These are phyloP conservation scores for Bombus huntii DNA, from an alignment of 1,140 invertebrate species.

Conservation along the genomic window DNA sequence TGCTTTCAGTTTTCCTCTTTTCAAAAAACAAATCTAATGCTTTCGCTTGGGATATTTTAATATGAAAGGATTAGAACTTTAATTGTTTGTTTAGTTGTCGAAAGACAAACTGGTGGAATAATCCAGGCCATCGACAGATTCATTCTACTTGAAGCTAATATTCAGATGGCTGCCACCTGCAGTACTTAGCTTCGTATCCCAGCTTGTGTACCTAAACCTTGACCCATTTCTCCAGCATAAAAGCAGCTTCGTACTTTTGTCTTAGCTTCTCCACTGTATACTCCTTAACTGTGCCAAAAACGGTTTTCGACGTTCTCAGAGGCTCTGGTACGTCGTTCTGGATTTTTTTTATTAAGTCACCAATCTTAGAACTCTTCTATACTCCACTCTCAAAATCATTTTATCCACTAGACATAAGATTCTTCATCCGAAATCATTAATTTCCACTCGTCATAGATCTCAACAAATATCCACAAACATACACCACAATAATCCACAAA, in stretches of 20 bases:
- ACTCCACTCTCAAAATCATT: no score
- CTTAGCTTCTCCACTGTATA: background rate
- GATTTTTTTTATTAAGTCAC: no score
- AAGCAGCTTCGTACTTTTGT: background rate
- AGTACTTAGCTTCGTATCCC: slow-evolving; percentile 20
- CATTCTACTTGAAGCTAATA: slow-evolving; percentile 9
- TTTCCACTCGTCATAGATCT: no score
- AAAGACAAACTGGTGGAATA: background rate
- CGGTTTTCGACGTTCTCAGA: background rate
- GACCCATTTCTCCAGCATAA: background rate
- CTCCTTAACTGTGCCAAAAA: slow-evolving; percentile 11
- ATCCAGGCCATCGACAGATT: slow-evolving; percentile 3
- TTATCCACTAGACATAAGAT: no score
- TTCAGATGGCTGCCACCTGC: background rate
- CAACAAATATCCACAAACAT: no score
- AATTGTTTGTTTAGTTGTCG: background rate
- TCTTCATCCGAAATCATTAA: background rate
- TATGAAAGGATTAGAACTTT: background rate
- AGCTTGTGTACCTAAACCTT: slow-evolving; percentile 31
- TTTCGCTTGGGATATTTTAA: background rate
- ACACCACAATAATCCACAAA: no score
- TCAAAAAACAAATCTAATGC: no score
- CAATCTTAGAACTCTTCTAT: no score
- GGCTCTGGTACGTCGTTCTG: background rate
- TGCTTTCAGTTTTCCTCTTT: background rate